phyloP scores from a whole-genome alignment of 2,113 vertebrate species.

The Amphilophus citrinellus region DNA sequence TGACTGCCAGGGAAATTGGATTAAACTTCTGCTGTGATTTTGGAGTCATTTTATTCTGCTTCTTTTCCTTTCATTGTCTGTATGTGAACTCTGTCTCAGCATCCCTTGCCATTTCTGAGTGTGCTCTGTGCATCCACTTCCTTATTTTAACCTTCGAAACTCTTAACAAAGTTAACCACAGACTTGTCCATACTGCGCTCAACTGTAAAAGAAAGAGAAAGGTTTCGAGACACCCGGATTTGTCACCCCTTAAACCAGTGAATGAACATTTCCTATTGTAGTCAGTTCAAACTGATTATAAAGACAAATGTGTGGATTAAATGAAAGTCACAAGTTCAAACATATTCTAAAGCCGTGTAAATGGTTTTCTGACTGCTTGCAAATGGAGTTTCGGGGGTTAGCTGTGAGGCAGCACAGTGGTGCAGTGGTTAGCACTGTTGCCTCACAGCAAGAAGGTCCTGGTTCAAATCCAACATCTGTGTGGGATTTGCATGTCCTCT shows the following conservation, averaged over 20 bases:
- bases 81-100: constrained; percentile 14
- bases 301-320: constrained; percentile 40
- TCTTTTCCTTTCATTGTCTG: constrained; percentile 47
- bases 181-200: constrained; percentile 26
- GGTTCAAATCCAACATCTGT: too few species aligned
- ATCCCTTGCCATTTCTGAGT: constrained; percentile 13
- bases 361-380: neutral
- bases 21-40: constrained; percentile 73
- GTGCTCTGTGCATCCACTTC: neutral
- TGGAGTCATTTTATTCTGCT: constrained; percentile 56
- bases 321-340: constrained; percentile 41
- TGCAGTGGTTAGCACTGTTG: too few species aligned
- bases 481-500: too few species aligned
- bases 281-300: constrained; percentile 47
- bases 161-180: constrained; percentile 36
- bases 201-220: constrained; percentile 54
- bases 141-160: constrained; percentile 39
- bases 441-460: too few species aligned
- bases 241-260: constrained; percentile 49
- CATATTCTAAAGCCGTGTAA: neutral
- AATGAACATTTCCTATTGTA: constrained; percentile 57
- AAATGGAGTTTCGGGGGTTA: neutral
- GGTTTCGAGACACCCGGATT: constrained; percentile 41
- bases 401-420: too few species aligned
- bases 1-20: constrained; percentile 71